These are phyloP conservation scores for Conger conger DNA, from an alignment of 2,113 vertebrate species.

Conservation along the genomic window DNA sequence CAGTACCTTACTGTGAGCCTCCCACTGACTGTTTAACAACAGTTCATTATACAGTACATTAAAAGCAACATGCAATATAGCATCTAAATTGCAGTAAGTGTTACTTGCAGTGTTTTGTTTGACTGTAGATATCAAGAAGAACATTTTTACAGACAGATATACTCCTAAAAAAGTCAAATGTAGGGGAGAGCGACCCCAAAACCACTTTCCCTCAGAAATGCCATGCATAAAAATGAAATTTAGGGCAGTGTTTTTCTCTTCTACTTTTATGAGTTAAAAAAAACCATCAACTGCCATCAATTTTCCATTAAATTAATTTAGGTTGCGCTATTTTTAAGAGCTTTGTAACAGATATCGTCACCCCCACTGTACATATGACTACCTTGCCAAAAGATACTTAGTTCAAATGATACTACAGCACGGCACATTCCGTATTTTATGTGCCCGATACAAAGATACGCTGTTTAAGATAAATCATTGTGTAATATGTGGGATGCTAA, in stretches of 20 bases:
- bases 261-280: not conserved
- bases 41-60: no score
- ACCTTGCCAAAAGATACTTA: not conserved
- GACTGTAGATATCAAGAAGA: no score
- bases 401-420: not conserved
- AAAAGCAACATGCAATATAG: no score
- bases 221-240: not conserved
- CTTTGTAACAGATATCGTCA: not conserved
- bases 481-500: conserved; percentile 4
- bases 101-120: no score
- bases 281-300: not conserved
- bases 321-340: not conserved
- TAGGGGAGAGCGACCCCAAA: no score
- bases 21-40: not conserved
- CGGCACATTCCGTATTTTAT: not conserved
- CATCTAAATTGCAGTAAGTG: no score
- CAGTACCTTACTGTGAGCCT: not conserved
- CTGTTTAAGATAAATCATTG: not conserved
- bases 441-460: not conserved
- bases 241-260: not conserved
- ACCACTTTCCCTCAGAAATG: not conserved
- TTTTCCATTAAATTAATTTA: not conserved
- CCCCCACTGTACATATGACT: not conserved
- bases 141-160: no score
- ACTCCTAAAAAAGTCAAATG: no score